A percentile compares a stretch with the other conserved stretches of the same genome.
Conservation (phyloP, 2,113 vertebrate species). For the Dipodomys ordii region DNA sequence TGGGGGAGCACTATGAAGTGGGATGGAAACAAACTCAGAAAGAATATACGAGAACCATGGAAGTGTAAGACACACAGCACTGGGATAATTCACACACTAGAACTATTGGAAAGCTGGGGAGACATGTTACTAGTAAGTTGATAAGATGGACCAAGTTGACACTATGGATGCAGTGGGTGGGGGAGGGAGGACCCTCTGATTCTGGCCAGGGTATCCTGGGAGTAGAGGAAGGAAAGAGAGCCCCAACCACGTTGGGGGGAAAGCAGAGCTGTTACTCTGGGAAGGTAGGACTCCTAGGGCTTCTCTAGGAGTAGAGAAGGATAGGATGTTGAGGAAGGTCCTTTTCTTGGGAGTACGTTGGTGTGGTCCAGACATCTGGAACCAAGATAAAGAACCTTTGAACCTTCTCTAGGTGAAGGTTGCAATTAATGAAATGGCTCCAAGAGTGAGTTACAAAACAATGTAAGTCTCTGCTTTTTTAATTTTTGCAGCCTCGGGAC, state of each 20-base stretch:
- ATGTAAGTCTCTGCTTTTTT: neutral
- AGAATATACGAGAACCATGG: neutral
- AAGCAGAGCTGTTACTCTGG: neutral
- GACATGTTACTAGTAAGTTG: neutral
- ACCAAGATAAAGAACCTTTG: neutral
- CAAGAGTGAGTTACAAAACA: neutral
- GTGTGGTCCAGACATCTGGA: neutral
- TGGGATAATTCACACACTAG: neutral
- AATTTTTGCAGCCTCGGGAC: slow-evolving; percentile 56
- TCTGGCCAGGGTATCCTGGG: neutral
- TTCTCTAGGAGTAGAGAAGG: neutral
- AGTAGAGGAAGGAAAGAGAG: neutral
- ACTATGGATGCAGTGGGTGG: neutral
- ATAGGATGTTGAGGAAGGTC: neutral
- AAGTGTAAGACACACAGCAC: neutral
- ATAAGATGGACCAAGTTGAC: neutral
- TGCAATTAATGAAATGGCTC: neutral
- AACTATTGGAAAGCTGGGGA: neutral
- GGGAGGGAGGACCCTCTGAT: neutral
- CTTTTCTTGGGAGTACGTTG: neutral
- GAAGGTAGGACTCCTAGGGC: neutral
- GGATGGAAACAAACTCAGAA: neutral
- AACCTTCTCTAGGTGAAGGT: neutral
- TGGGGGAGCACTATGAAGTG: neutral
- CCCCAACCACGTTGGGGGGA: neutral